Conservation (phyloP, 2,888 invertebrate species). For the Pinctada fucata region DNA sequence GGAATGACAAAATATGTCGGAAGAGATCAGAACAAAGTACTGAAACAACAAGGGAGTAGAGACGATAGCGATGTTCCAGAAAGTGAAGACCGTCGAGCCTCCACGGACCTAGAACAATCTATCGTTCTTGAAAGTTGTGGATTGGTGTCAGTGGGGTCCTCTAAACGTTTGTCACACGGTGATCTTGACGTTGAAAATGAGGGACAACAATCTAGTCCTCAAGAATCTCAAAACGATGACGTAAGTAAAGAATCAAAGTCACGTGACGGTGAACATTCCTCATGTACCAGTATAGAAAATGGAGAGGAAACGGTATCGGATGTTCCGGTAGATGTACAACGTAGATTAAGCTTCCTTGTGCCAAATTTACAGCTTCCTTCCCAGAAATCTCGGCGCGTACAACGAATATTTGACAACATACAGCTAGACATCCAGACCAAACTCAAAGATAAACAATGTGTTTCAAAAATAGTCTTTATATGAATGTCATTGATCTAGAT, state of each 20-base stretch:
- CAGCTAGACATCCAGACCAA: constrained; percentile 59
- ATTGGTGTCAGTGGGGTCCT: not conserved
- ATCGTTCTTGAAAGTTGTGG: not conserved
- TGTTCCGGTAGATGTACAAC: not conserved
- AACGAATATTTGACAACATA: constrained; percentile 61
- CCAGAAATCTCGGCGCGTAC: constrained; percentile 60
- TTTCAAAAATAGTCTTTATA: constrained; percentile 65
- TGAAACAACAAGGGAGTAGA: not conserved
- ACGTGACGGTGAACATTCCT: not conserved
- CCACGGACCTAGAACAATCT: not conserved
- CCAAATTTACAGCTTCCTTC: constrained; percentile 45
- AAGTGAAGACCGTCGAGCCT: not conserved
- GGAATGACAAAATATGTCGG: not conserved
- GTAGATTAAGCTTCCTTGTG: not conserved
- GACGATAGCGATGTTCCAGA: constrained; percentile 14
- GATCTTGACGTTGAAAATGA: constrained; percentile 10
- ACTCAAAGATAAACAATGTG: constrained; percentile 55
- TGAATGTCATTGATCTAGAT: constrained; percentile 27
- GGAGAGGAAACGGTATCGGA: not conserved
- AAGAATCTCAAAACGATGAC: too few relatives aligned
- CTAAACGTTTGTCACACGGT: not conserved
- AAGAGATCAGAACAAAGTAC: constrained; percentile 4
- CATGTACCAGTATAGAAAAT: not conserved
- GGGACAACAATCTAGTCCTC: not conserved
- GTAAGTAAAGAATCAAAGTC: not conserved